A percentile compares a stretch with the other conserved stretches of the same genome.
Conservation (phyloP, 1,140 invertebrate genomes). For the Neoseiulus cucumeris region DNA sequence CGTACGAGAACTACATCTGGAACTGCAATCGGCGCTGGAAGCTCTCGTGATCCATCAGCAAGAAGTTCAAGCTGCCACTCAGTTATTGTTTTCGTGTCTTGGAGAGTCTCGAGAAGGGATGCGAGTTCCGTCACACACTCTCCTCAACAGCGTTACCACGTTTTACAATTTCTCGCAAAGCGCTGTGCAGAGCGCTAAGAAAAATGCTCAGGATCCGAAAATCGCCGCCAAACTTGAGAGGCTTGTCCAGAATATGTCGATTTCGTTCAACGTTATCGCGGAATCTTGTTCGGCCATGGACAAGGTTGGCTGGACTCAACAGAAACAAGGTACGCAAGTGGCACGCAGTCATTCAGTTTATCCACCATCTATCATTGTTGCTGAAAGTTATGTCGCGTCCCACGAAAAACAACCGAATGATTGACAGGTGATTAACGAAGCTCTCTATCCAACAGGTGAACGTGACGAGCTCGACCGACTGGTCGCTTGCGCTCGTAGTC, state of each 20-base stretch:
- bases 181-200: slow-evolving; percentile 30
- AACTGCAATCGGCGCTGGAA: slow-evolving; percentile 62
- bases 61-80: slow-evolving; percentile 29
- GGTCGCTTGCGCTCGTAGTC: slow-evolving; percentile 55
- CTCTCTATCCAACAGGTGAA: slow-evolving; percentile 23
- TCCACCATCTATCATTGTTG: too few relatives aligned
- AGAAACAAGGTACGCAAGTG: not conserved
- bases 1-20: slow-evolving; percentile 46
- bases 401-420: too few relatives aligned
- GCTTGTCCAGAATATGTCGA: not conserved
- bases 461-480: slow-evolving; percentile 62
- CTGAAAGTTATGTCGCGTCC: too few relatives aligned
- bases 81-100: slow-evolving; percentile 48
- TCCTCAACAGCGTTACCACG: slow-evolving; percentile 55
- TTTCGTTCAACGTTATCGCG: not conserved
- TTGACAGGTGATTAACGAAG: slow-evolving; percentile 22
- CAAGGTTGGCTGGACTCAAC: not conserved
- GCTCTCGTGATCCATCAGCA: slow-evolving; percentile 55
- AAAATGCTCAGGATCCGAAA: not conserved
- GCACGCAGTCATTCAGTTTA: not conserved
- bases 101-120: slow-evolving; percentile 27
- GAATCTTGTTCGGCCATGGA: not conserved
- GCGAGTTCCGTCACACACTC: slow-evolving; percentile 46
- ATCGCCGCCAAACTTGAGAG: not conserved
- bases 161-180: slow-evolving; percentile 68